Conservation (phyloP, 2,113 vertebrate species). For the Nannobrachium achirus region DNA sequence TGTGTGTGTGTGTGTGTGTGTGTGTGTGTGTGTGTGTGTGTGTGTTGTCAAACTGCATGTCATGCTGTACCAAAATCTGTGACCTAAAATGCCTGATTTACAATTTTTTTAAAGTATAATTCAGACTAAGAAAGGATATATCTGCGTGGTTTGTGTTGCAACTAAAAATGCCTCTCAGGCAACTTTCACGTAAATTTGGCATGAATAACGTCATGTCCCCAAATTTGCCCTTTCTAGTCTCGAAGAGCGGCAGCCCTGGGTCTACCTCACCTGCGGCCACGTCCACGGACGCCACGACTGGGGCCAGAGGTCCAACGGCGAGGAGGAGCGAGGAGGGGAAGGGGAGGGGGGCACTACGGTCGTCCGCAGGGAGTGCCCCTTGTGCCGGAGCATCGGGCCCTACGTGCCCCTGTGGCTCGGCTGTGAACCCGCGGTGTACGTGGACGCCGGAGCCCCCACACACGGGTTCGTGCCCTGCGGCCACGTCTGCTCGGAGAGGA, state of each 20-base stretch:
- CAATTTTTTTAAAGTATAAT: too few species aligned
- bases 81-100: too few species aligned
- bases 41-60: too few species aligned
- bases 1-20: too few species aligned
- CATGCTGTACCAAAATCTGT: too few species aligned
- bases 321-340: constrained; percentile 51
- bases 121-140: too few species aligned
- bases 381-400: constrained; percentile 93
- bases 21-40: too few species aligned
- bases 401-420: constrained; percentile 98
- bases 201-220: neutral
- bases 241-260: constrained; percentile 99
- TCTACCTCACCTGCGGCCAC: constrained; percentile 94
- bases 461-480: constrained; percentile 94
- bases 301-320: constrained; percentile 77
- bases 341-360: constrained; percentile 64
- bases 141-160: too few species aligned
- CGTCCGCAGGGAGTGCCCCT: constrained; percentile 90
- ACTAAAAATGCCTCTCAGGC: too few species aligned
- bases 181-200: too few species aligned
- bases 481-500: constrained; percentile 96
- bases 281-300: constrained; percentile 98
- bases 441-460: constrained; percentile 92
- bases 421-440: constrained; percentile 92
- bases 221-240: constrained; percentile 70